Evolutionary conservation across 2,797 vertebrate genomes (phyloP).

Genomic region (Dryobates pubescens): DNA sequence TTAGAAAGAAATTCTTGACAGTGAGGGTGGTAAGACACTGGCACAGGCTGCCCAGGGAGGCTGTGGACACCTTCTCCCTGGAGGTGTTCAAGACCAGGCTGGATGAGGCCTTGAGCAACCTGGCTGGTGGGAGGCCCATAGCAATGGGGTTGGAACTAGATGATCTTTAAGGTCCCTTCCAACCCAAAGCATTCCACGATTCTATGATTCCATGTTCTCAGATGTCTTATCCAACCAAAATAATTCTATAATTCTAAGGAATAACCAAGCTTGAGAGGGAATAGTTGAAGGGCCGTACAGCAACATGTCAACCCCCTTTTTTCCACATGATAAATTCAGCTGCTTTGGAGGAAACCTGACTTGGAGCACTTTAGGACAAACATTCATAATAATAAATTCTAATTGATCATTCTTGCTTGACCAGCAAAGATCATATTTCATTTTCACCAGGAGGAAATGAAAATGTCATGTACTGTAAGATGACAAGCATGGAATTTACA

Average conservation of each 20-base stretch:
- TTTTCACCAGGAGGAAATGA: conserved; percentile 74
- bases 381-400: conserved; percentile 54
- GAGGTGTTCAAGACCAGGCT: too few relatives aligned
- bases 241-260: not conserved
- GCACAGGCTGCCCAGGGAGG: too few relatives aligned
- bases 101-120: too few relatives aligned
- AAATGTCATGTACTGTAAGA: conserved; percentile 66
- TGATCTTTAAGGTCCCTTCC: too few relatives aligned
- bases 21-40: too few relatives aligned
- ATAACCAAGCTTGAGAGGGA: not conserved
- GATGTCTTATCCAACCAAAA: too few relatives aligned
- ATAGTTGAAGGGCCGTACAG: conserved; percentile 13
- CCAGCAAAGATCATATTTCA: conserved; percentile 62
- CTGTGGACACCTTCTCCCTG: too few relatives aligned
- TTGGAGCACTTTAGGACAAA: conserved; percentile 33
- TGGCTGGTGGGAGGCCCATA: too few relatives aligned
- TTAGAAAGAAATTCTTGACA: too few relatives aligned
- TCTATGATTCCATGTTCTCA: too few relatives aligned
- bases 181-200: too few relatives aligned
- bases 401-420: conserved; percentile 52
- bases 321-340: conserved; percentile 49
- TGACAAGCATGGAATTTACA: conserved; percentile 64
- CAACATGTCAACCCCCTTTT: conserved; percentile 19
- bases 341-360: conserved; percentile 42
- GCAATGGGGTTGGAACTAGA: too few relatives aligned